Percentiles rank a stretch among this genome's conserved stretches.
These are phyloP conservation scores for Magallana ariakensis DNA, from an alignment of 1,140 invertebrate genomes.

Conservation along the genomic window DNA sequence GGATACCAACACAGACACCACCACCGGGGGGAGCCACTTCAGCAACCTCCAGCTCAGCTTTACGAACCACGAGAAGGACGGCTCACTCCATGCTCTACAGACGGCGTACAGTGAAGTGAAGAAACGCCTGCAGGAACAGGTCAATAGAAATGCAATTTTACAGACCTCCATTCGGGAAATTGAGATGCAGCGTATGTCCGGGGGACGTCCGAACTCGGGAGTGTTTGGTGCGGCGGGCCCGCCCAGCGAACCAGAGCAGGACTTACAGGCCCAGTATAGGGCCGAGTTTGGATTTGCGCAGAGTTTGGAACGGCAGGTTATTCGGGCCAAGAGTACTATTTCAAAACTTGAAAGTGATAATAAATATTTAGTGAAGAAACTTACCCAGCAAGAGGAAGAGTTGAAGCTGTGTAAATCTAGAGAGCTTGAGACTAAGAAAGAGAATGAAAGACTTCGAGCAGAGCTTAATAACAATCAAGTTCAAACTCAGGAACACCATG, in stretches of 20 bases:
- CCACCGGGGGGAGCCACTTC: not conserved
- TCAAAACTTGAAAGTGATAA: conserved; percentile 25
- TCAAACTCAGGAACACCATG: not conserved
- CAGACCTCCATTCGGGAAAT: conserved; percentile 44
- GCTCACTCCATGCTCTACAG: conserved; percentile 51
- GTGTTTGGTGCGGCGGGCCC: conserved; percentile 48
- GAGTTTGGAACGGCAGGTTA: conserved; percentile 34
- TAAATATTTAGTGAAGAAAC: conserved; percentile 48
- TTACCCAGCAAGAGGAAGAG: not conserved
- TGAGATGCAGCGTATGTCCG: conserved; percentile 9
- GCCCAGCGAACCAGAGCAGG: not conserved
- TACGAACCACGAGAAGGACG: conserved; percentile 42
- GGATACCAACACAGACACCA: not conserved
- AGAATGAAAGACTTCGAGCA: conserved; percentile 42
- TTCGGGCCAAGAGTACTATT: conserved; percentile 26
- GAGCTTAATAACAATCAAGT: not conserved
- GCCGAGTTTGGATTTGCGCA: conserved; percentile 40
- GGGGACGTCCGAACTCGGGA: conserved; percentile 15
- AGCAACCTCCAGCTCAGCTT: conserved; percentile 34
- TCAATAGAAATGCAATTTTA: conserved; percentile 35
- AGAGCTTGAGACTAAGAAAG: conserved; percentile 28
- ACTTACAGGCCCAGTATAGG: conserved; percentile 1
- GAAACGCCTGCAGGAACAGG: conserved; percentile 48
- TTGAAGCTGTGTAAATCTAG: not conserved
- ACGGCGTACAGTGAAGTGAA: conserved; percentile 58